A percentile compares a stretch with the other conserved stretches of the same genome.
Evolutionary conservation across 1,140 invertebrate genomes (phyloP).

Genomic region (Aethina tumida): DNA sequence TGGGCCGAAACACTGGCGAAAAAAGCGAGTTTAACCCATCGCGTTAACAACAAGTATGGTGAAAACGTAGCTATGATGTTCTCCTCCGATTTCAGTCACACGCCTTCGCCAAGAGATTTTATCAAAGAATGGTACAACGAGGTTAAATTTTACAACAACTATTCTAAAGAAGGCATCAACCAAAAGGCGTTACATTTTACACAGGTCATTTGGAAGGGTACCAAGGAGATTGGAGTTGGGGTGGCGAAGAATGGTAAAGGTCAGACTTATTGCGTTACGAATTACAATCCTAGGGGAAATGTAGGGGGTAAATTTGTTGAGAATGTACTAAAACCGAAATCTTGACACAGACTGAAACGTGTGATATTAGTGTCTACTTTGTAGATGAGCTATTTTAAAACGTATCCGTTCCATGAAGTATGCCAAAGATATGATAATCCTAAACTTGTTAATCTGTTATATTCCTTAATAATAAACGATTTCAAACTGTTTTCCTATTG

Average conservation of each 20-base stretch:
- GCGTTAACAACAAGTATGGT: constrained; percentile 40
- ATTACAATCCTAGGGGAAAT: constrained; percentile 76
- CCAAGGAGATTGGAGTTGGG: constrained; percentile 63
- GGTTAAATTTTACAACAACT: constrained; percentile 50
- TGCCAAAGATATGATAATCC: too few relatives aligned
- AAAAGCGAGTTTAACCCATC: constrained; percentile 53
- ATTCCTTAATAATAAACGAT: too few relatives aligned
- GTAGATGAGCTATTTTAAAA: too few relatives aligned
- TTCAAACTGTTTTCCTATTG: too few relatives aligned
- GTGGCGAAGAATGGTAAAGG: constrained; percentile 51
- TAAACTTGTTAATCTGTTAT: too few relatives aligned
- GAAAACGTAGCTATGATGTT: constrained; percentile 55
- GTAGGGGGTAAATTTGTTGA: constrained; percentile 57
- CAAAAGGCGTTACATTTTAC: constrained; percentile 56
- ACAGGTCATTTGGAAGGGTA: constrained; percentile 46
- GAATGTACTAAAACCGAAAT: constrained; percentile 44
- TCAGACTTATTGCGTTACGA: constrained; percentile 60
- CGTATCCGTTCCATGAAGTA: too few relatives aligned
- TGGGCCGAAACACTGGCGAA: constrained; percentile 70
- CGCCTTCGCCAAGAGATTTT: constrained; percentile 52
- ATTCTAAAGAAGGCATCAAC: constrained; percentile 40
- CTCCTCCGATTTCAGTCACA: constrained; percentile 53
- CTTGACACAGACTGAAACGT: too few relatives aligned
- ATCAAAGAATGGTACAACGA: constrained; percentile 61
- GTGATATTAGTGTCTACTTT: too few relatives aligned